A percentile compares a stretch with the other conserved stretches of the same genome.
Evolutionary conservation across 1,140 invertebrate genomes (phyloP).

Genomic region (Lordiphosa mommai): DNA sequence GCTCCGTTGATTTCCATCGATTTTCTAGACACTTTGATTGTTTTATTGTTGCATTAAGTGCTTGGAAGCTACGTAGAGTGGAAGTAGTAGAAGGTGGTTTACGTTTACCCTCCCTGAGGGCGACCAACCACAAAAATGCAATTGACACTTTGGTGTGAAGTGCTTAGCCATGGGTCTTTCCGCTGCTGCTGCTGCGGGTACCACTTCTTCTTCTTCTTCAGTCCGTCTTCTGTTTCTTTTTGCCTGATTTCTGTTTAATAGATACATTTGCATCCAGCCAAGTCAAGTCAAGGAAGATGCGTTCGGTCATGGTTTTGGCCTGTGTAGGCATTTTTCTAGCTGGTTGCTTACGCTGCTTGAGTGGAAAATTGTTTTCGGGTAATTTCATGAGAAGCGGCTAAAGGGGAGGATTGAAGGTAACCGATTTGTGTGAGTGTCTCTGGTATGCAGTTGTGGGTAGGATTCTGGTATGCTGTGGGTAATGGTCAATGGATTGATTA

Average conservation of each 20-base stretch:
- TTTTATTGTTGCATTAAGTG: slow-evolving; percentile 77
- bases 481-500: slow-evolving; percentile 13
- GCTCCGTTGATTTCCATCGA: slow-evolving; percentile 70
- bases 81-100: background rate
- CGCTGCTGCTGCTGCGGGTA: slow-evolving; percentile 13
- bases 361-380: slow-evolving; percentile 72
- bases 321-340: slow-evolving; percentile 63
- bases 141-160: slow-evolving; percentile 76
- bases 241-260: slow-evolving; percentile 73
- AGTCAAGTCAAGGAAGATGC: slow-evolving; percentile 35
- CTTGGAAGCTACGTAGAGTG: slow-evolving; percentile 20
- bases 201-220: background rate
- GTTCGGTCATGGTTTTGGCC: slow-evolving; percentile 28
- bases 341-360: slow-evolving; percentile 63
- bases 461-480: slow-evolving; percentile 47
- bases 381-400: slow-evolving; percentile 34
- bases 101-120: slow-evolving; percentile 13
- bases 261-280: slow-evolving; percentile 66
- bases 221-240: slow-evolving; percentile 1
- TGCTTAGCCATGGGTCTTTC: slow-evolving; percentile 61
- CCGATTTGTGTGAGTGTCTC: slow-evolving; percentile 4
- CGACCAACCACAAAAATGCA: slow-evolving; percentile 73
- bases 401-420: background rate
- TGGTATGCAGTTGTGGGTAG: slow-evolving; percentile 19
- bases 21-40: slow-evolving; percentile 77